A percentile compares a stretch with the other conserved stretches of the same genome.
These are phyloP conservation scores for Parus major DNA, from an alignment of 2,113 vertebrate species.

Conservation along the genomic window DNA sequence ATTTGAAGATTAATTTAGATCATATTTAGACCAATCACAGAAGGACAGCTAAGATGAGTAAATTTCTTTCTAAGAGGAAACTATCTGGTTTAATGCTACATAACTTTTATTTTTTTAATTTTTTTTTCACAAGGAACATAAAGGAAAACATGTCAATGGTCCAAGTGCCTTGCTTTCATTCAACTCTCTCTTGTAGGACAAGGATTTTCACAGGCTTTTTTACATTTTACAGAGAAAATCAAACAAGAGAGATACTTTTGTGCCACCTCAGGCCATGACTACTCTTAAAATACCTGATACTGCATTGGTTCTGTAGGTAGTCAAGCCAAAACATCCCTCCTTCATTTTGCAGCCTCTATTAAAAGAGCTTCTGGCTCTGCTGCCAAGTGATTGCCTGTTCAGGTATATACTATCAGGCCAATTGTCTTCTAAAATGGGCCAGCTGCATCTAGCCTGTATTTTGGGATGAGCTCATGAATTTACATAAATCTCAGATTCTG, in stretches of 20 bases:
- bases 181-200: not conserved
- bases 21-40: not conserved
- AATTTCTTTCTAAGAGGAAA: not conserved
- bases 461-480: not conserved
- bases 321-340: not conserved
- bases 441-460: not conserved
- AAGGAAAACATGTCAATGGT: not conserved
- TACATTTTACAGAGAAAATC: not conserved
- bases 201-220: not conserved
- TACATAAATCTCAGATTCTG: not conserved
- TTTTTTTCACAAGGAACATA: accelerated
- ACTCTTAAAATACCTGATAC: not conserved
- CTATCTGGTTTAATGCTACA: accelerated
- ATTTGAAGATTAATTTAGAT: not conserved
- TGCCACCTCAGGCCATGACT: not conserved
- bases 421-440: not conserved
- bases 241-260: not conserved
- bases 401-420: not conserved
- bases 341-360: not conserved
- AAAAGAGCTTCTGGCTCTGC: not conserved
- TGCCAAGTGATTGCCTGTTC: not conserved
- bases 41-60: not conserved
- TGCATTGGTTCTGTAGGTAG: not conserved
- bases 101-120: not conserved
- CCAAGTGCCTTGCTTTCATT: not conserved